phyloP scores from a whole-genome alignment of 64 coral and sea anemone species.

The Hydrozoanthus tunicans region DNA sequence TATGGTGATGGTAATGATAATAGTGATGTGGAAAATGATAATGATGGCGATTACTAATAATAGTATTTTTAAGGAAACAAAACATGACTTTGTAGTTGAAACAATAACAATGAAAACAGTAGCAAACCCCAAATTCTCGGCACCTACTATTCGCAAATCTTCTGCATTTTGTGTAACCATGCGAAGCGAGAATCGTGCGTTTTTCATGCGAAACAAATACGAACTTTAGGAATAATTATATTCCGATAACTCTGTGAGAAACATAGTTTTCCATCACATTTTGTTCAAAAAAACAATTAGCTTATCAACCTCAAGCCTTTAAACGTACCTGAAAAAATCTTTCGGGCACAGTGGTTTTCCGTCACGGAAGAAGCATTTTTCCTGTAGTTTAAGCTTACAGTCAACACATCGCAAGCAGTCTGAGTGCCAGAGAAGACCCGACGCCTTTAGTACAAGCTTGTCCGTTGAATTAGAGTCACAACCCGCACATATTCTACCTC shows the following conservation, averaged over 20 bases:
- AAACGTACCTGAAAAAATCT: constrained; percentile 39
- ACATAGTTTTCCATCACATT: background rate
- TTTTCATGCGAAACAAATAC: no score
- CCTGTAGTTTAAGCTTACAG: constrained; percentile 18
- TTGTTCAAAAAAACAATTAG: background rate
- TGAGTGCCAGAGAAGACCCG: constrained; percentile 25
- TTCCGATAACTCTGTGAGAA: no score
- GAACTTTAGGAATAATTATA: no score
- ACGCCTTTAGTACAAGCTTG: constrained; percentile 9
- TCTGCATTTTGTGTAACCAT: no score
- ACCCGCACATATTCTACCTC: background rate
- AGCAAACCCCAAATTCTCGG: no score
- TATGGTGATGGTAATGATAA: background rate
- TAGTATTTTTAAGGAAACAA: no score
- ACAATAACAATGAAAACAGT: no score
- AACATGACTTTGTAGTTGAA: no score
- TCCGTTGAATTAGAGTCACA: background rate
- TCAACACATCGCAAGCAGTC: constrained; percentile 50
- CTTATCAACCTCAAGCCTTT: background rate
- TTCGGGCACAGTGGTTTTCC: constrained; percentile 25
- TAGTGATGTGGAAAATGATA: background rate
- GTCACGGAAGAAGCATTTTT: constrained; percentile 46
- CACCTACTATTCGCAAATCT: no score
- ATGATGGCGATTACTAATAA: no score
- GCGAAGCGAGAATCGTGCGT: no score